Evolutionary conservation across 2,113 vertebrate species (phyloP).

Genomic region (Montifringilla adamsi): DNA sequence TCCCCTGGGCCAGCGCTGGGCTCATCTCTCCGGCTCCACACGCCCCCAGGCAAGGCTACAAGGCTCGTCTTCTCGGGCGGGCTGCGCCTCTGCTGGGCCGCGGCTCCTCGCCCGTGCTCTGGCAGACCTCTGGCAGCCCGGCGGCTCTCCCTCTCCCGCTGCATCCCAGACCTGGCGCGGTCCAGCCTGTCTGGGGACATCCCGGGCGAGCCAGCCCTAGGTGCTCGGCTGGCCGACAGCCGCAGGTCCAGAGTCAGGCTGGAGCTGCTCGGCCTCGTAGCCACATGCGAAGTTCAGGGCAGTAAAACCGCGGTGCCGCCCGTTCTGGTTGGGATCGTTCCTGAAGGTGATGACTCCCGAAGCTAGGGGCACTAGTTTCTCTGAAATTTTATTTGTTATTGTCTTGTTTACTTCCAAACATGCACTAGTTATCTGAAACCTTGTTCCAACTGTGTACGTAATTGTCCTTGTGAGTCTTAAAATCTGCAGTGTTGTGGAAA

Average conservation of each 20-base stretch:
- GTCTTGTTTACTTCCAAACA: neutral
- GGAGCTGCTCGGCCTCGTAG: neutral
- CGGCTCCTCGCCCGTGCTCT: neutral
- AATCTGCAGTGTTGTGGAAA: neutral
- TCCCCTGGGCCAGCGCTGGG: neutral
- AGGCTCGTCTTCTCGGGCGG: neutral
- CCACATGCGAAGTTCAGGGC: neutral
- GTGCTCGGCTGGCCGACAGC: neutral
- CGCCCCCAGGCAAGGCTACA: neutral
- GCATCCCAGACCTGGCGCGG: neutral
- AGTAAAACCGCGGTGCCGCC: neutral
- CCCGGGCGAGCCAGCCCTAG: rapidly evolving
- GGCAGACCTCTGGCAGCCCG: neutral
- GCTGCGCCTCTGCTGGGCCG: neutral
- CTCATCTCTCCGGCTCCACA: neutral
- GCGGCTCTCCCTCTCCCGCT: neutral
- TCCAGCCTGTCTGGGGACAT: neutral
- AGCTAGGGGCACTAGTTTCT: neutral
- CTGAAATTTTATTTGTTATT: neutral
- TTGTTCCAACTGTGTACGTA: neutral
- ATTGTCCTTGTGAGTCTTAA: neutral
- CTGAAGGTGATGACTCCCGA: neutral
- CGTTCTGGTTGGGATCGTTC: neutral
- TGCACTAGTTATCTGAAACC: neutral
- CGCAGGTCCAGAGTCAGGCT: neutral